Conservation (phyloP, 2,888 invertebrate genomes). For the Standfussiana lucernea region DNA sequence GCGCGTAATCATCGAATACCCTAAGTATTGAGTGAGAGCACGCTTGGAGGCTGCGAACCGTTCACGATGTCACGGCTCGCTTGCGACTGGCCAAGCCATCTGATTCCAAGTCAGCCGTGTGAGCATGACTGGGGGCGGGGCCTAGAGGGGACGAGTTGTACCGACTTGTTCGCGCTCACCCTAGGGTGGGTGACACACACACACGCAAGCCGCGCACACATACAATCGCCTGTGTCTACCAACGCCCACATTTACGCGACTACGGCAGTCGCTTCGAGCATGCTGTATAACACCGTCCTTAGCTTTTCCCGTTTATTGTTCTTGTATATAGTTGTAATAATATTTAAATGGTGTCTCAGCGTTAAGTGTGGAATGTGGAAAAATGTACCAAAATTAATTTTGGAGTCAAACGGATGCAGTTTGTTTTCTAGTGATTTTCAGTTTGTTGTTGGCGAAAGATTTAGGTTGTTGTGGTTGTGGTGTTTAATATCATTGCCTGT, state of each 20-base stretch:
- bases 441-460: slow-evolving; percentile 23
- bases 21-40: slow-evolving; percentile 82
- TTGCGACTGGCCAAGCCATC: slow-evolving; percentile 90
- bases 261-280: slow-evolving; percentile 68
- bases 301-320: slow-evolving; percentile 63
- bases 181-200: slow-evolving; percentile 85
- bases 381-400: slow-evolving; percentile 21
- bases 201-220: slow-evolving; percentile 67
- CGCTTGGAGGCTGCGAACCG: slow-evolving; percentile 88
- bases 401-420: slow-evolving; percentile 62
- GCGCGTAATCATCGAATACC: slow-evolving; percentile 89
- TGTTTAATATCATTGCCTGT: slow-evolving; percentile 22
- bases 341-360: slow-evolving; percentile 53
- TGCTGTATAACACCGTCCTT: slow-evolving; percentile 67
- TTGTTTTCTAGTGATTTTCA: slow-evolving; percentile 56
- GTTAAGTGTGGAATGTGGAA: slow-evolving; percentile 49
- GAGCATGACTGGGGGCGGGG: slow-evolving; percentile 88
- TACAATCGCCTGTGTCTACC: slow-evolving; percentile 63
- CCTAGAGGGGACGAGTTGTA: slow-evolving; percentile 76
- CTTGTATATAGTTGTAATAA: slow-evolving; percentile 45
- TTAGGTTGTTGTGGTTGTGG: not conserved
- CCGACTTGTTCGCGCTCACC: slow-evolving; percentile 75
- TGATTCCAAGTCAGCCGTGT: slow-evolving; percentile 91
- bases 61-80: slow-evolving; percentile 90
- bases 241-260: slow-evolving; percentile 63